Conservation (phyloP, 2,797 vertebrate genomes). For the Chaetodon trifasciatus region DNA sequence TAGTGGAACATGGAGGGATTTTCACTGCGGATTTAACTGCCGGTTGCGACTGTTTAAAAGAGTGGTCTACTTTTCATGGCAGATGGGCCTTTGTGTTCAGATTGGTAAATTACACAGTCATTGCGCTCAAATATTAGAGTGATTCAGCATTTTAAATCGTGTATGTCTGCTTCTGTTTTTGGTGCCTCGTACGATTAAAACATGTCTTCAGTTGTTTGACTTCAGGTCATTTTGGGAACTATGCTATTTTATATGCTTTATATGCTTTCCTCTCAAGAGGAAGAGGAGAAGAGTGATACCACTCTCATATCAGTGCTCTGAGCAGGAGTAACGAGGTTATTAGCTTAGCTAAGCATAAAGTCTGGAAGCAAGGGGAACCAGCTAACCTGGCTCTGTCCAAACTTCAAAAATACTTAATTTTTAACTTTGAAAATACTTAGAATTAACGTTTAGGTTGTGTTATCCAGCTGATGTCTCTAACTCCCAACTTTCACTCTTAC, state of each 20-base stretch:
- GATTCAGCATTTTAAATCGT: constrained; percentile 16
- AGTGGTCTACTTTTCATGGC: constrained; percentile 16
- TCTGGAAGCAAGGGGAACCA: background rate
- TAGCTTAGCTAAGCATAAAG: constrained; percentile 30
- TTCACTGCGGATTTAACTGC: constrained; percentile 54
- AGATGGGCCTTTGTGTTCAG: constrained; percentile 17
- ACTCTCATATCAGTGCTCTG: background rate
- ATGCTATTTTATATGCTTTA: background rate
- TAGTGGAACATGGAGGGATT: constrained; percentile 60
- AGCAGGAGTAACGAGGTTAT: background rate
- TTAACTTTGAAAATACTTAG: background rate
- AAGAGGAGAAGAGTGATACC: background rate
- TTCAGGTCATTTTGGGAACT: background rate
- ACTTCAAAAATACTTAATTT: background rate
- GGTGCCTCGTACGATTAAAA: background rate
- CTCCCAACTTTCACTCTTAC: constrained; percentile 1
- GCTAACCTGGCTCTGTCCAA: background rate
- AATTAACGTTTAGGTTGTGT: background rate
- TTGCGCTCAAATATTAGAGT: constrained; percentile 1
- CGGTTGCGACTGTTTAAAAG: constrained; percentile 41
- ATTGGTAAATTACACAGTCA: constrained; percentile 19
- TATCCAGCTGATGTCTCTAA: background rate
- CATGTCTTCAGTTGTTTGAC: background rate
- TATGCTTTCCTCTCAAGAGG: background rate
- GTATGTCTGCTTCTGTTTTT: constrained; percentile 10